phyloP scores from a whole-genome alignment of 2,113 vertebrate genomes.

The Callipepla squamata region DNA sequence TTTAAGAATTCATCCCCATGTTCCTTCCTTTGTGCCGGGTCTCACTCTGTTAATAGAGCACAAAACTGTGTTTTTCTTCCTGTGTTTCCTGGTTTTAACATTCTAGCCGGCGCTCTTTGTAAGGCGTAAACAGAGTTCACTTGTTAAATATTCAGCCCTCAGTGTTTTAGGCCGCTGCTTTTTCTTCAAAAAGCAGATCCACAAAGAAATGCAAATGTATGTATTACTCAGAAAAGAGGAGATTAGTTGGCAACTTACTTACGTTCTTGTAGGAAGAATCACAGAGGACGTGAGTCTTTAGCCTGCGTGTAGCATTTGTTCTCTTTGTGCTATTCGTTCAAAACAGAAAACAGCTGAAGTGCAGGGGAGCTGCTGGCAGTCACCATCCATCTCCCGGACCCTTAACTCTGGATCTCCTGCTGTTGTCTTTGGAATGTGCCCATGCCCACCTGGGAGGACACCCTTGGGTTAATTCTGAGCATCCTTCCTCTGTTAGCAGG shows the following conservation, averaged over 20 bases:
- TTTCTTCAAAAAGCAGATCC: background rate
- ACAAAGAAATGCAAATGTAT: background rate
- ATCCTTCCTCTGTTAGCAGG: background rate
- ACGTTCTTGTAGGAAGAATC: background rate
- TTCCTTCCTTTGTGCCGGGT: background rate
- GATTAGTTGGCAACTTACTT: background rate
- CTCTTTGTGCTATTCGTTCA: background rate
- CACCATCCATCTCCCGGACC: background rate
- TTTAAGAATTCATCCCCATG: background rate
- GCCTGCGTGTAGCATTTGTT: background rate
- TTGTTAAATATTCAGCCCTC: background rate
- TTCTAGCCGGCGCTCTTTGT: background rate
- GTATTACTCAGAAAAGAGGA: background rate
- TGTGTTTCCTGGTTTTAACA: background rate
- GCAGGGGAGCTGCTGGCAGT: background rate
- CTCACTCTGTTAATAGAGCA: background rate
- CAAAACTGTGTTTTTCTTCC: background rate
- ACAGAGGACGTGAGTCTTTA: background rate
- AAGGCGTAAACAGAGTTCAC: background rate
- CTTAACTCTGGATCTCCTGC: background rate
- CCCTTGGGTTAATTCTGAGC: background rate
- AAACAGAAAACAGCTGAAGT: background rate
- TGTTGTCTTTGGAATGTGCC: rapidly evolving
- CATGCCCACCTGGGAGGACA: background rate
- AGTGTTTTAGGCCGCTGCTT: background rate